These are phyloP conservation scores for Globia sparganii DNA, from an alignment of 2,888 invertebrate genomes.

Conservation along the genomic window DNA sequence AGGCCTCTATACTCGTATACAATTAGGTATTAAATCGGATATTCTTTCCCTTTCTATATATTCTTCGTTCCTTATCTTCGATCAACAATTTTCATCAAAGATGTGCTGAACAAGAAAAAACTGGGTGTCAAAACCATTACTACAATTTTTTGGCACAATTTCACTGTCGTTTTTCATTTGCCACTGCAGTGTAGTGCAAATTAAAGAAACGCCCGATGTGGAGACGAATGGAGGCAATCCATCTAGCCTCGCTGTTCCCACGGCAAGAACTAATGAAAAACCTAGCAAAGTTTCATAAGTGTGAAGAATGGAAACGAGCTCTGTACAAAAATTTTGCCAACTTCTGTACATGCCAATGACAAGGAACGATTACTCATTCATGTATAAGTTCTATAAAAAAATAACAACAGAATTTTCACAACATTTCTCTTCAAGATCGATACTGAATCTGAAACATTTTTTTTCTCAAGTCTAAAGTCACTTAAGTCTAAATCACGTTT, in stretches of 20 bases:
- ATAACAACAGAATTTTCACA: background rate
- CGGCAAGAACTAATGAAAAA: conserved; percentile 59
- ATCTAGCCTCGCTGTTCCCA: conserved; percentile 51
- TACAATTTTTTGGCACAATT: conserved; percentile 8
- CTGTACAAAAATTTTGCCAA: conserved; percentile 25
- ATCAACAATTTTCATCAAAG: background rate
- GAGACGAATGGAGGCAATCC: conserved; percentile 52
- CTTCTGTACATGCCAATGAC: conserved; percentile 33
- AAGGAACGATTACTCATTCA: conserved; percentile 24
- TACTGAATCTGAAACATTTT: background rate
- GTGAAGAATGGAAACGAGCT: conserved; percentile 35
- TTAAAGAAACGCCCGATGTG: conserved; percentile 58
- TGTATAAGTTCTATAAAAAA: background rate
- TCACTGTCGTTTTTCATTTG: conserved; percentile 28
- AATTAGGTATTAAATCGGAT: too few species aligned
- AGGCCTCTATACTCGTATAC: too few species aligned
- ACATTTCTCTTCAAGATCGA: too few species aligned
- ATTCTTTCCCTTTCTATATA: background rate
- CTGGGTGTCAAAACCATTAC: background rate
- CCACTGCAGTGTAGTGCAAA: conserved; percentile 54
- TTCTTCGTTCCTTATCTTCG: background rate
- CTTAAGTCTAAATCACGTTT: too few species aligned
- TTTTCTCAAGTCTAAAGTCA: too few species aligned
- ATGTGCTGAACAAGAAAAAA: background rate
- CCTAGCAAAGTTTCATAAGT: conserved; percentile 54